These are phyloP conservation scores for Spodoptera litura DNA, from an alignment of 1,140 invertebrate genomes.

Conservation along the genomic window DNA sequence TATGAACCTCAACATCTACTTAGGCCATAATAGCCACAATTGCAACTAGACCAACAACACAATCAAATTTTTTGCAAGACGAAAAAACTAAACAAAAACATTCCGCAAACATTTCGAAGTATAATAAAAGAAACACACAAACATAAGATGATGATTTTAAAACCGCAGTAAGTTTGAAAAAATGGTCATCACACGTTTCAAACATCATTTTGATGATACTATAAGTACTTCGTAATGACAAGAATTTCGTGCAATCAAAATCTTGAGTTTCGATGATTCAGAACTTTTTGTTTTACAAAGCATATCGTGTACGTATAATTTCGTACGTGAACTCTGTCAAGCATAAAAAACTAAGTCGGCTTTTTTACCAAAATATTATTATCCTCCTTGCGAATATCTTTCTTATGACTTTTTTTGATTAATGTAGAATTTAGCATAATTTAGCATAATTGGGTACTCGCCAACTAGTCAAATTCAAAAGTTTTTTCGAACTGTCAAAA, in stretches of 20 bases:
- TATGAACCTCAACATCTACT: too few relatives aligned
- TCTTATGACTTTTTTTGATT: too few relatives aligned
- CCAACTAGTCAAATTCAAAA: too few relatives aligned
- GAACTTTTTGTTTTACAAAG: slow-evolving; percentile 6
- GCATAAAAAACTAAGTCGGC: background rate
- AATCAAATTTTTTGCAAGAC: background rate
- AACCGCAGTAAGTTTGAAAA: slow-evolving; percentile 7
- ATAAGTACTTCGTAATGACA: slow-evolving; percentile 58
- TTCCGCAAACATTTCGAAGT: background rate
- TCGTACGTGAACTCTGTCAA: background rate
- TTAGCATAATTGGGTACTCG: too few relatives aligned
- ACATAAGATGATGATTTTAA: background rate
- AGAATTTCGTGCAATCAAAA: slow-evolving; percentile 49
- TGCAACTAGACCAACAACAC: too few relatives aligned
- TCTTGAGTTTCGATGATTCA: slow-evolving; percentile 58
- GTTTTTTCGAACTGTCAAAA: too few relatives aligned
- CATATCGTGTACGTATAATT: background rate
- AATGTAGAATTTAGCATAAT: too few relatives aligned
- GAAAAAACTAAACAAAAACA: background rate
- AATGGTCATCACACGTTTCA: slow-evolving; percentile 1
- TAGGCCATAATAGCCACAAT: too few relatives aligned
- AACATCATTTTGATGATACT: slow-evolving; percentile 58
- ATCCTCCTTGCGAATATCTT: too few relatives aligned
- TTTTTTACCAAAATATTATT: too few relatives aligned
- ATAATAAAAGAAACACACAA: slow-evolving; percentile 10